Conservation (phyloP, 2,113 vertebrate species). For the Pachypanchax playfairii region DNA sequence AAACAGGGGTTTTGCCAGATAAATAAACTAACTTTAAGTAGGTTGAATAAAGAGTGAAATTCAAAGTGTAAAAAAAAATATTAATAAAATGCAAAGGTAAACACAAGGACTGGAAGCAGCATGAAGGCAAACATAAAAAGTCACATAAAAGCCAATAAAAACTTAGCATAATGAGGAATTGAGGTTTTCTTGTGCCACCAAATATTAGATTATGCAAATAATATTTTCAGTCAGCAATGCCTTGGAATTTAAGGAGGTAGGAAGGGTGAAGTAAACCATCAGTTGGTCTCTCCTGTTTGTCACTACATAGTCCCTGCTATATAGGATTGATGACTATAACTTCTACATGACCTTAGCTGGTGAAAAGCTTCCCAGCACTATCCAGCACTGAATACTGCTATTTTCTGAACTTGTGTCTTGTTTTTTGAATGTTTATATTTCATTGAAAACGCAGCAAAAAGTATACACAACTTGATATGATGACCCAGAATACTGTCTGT, state of each 20-base stretch:
- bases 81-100: conserved; percentile 75
- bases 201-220: conserved; percentile 76
- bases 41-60: conserved; percentile 42
- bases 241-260: conserved; percentile 62
- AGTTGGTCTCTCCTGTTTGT: conserved; percentile 65
- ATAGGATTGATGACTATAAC: conserved; percentile 79
- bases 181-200: conserved; percentile 80
- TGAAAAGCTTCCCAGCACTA: too few species aligned
- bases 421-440: conserved; percentile 34
- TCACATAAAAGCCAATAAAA: conserved; percentile 78
- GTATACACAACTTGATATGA: conserved; percentile 11
- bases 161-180: conserved; percentile 69
- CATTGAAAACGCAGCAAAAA: conserved; percentile 25
- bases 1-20: conserved; percentile 10
- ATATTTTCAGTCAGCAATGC: conserved; percentile 69
- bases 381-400: conserved; percentile 45
- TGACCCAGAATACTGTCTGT: conserved; percentile 24
- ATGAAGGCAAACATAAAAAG: conserved; percentile 62
- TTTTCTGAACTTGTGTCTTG: conserved; percentile 49
- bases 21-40: conserved; percentile 14
- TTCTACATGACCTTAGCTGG: conserved; percentile 50
- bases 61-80: conserved; percentile 64
- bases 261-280: conserved; percentile 74
- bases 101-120: conserved; percentile 58
- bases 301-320: conserved; percentile 48